Evolutionary conservation across 2,797 vertebrate genomes (phyloP).

Genomic region (Gymnoscopelus microlampas): DNA sequence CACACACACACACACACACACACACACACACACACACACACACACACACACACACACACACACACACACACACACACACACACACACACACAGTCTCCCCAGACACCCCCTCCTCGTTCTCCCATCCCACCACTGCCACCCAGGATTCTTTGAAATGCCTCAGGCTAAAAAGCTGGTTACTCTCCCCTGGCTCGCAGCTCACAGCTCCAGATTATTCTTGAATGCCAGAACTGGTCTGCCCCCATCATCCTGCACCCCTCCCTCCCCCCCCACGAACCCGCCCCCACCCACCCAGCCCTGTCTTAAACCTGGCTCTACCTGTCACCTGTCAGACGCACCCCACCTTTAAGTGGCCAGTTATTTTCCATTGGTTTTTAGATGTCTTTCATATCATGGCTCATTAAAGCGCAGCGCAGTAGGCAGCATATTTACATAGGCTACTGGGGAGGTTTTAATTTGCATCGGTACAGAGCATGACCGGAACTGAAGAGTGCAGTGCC

Average conservation of each 20-base stretch:
- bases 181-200: conserved; percentile 72
- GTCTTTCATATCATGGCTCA: conserved; percentile 88
- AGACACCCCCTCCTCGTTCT: conserved; percentile 40
- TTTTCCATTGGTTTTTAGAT: conserved; percentile 81
- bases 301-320: conserved; percentile 72
- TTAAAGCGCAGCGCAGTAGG: conserved; percentile 84
- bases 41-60: conserved; percentile 17
- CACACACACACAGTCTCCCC: conserved; percentile 36
- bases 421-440: conserved; percentile 85
- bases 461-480: conserved; percentile 85
- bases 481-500: conserved; percentile 83
- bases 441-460: conserved; percentile 84
- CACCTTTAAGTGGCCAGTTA: conserved; percentile 83
- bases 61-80: conserved; percentile 19
- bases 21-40: conserved; percentile 31
- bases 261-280: background rate
- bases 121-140: conserved; percentile 55
- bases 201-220: conserved; percentile 76
- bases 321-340: conserved; percentile 83
- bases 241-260: conserved; percentile 47
- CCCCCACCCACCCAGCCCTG: conserved; percentile 38
- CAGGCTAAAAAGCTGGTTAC: conserved; percentile 78
- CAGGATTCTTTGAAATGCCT: conserved; percentile 77
- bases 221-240: conserved; percentile 66
- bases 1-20: conserved; percentile 23